Base-by-base conservation (phyloP, 2,888 invertebrate species). In the Kryphioiulus occultus region DNA sequence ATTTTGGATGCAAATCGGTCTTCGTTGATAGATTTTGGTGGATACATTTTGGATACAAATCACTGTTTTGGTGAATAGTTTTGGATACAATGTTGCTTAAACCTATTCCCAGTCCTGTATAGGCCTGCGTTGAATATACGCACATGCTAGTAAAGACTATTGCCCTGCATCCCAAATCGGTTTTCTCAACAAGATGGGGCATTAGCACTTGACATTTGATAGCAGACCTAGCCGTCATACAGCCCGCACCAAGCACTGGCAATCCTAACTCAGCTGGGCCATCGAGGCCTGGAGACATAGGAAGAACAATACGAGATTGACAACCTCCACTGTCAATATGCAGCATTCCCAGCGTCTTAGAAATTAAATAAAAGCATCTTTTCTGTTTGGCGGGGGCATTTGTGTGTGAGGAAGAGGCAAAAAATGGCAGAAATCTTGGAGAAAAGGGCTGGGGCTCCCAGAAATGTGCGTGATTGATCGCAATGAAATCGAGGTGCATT, bases 351-450 rank as follows among this genome's bases (percentile, higher is more conserved):
- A 12, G 68, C 68, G 68, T 68, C 68, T 22, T 26, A 68, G 68
- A 68, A 68, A 68, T 68, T 68, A 68, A 68, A 68, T 68, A 68
- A 68, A 68, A 68, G 68, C 68, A 68, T 68, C 68, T 68, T 68
- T 68, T 68, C 68, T 68, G 68, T 68, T 68, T 68, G 68, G 68
- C n/a, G 9, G 68, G 68, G 68, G 68, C 68, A 68, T 68, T 68
- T 68, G 10, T 68, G 26, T 26, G 26, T 1, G 4, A 68, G 26
- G 26, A 26, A 26, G 26, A n/a, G 26, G n/a, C 9, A 15, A 68
- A 53, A 68, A 68, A 26, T 68, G 68, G 68, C 17, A 68, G 0
- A 68, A 68, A 68, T 26, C 68, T 68, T 68, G 22, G 26, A 26
- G 26, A 68, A 68, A 68, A 68, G n/a, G n/a, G 68, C 22, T 22